Percentiles rank a stretch among this genome's conserved stretches.
Conservation (phyloP, 2,797 vertebrate genomes). For the Neostethus bicornis region DNA sequence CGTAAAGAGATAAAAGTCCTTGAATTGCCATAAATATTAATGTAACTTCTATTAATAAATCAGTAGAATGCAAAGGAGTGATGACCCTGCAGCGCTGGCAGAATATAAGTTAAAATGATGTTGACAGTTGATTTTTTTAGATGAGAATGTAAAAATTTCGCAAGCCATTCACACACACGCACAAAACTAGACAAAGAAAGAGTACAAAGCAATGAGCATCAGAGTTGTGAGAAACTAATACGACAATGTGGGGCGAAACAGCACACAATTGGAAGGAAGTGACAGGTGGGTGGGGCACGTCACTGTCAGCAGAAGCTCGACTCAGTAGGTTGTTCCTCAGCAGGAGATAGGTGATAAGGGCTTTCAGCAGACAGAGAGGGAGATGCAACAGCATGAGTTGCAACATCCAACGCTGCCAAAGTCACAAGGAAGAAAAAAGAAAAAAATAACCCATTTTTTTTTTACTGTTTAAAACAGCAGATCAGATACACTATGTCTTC, state of each 20-base stretch:
- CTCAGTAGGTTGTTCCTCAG: conserved; percentile 50
- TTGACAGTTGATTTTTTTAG: conserved; percentile 14
- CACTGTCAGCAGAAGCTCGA: conserved; percentile 45
- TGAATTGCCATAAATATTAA: conserved; percentile 55
- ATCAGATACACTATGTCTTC: conserved; percentile 1
- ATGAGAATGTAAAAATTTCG: not conserved
- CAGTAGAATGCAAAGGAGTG: conserved; percentile 42
- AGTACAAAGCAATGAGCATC: conserved; percentile 16
- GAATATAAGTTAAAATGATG: conserved; percentile 25
- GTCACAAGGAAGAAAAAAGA: conserved; percentile 34
- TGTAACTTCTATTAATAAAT: conserved; percentile 55
- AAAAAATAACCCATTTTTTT: conserved; percentile 13
- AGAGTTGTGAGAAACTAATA: conserved; percentile 10
- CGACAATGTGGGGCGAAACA: conserved; percentile 7
- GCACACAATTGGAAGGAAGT: conserved; percentile 31
- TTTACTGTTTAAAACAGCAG: conserved; percentile 11
- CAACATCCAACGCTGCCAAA: conserved; percentile 43
- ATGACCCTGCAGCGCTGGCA: conserved; percentile 27
- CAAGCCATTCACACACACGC: not conserved
- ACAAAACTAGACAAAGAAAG: conserved; percentile 16
- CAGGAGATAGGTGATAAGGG: conserved; percentile 52
- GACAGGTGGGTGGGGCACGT: conserved; percentile 53
- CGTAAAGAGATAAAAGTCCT: conserved; percentile 42
- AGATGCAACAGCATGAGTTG: conserved; percentile 36
- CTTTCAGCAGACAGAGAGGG: conserved; percentile 38